A percentile compares a stretch with the other conserved stretches of the same genome.
Evolutionary conservation across 2,113 vertebrate genomes (phyloP).

Genomic region (Ceyx margarethae): DNA sequence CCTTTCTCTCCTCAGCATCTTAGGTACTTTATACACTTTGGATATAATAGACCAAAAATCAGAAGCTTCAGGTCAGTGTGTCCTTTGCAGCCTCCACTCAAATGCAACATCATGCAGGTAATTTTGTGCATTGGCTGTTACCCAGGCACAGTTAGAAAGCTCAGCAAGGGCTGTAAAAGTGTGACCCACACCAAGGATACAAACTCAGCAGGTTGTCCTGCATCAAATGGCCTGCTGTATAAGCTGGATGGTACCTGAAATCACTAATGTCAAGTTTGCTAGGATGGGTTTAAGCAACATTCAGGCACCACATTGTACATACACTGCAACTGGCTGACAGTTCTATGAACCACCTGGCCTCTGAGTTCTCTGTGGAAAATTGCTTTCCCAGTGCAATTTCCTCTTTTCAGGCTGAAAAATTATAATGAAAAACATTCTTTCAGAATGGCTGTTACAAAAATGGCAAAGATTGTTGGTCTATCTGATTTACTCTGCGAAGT

Average conservation of each 20-base stretch:
- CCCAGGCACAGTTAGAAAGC: background rate
- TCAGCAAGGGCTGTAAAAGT: background rate
- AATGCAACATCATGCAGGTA: background rate
- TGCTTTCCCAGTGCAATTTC: background rate
- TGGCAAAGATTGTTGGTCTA: background rate
- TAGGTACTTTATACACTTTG: background rate
- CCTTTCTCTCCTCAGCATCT: background rate
- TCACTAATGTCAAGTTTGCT: background rate
- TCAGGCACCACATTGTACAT: background rate
- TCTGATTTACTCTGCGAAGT: background rate
- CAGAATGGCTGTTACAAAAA: background rate
- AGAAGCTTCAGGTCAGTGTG: background rate
- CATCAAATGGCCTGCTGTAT: background rate
- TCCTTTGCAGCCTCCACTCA: background rate
- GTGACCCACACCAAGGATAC: fast-evolving
- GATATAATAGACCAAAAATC: background rate
- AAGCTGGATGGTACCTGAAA: too few species aligned
- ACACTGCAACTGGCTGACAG: background rate
- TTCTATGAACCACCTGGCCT: background rate
- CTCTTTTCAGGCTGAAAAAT: background rate
- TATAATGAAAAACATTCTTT: background rate
- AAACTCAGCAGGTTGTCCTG: background rate
- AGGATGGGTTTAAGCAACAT: background rate
- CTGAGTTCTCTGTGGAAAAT: background rate
- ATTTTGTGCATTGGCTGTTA: background rate